Evolutionary conservation across 1,140 invertebrate genomes (phyloP).

Genomic region (Drosophila prosaltans): DNA sequence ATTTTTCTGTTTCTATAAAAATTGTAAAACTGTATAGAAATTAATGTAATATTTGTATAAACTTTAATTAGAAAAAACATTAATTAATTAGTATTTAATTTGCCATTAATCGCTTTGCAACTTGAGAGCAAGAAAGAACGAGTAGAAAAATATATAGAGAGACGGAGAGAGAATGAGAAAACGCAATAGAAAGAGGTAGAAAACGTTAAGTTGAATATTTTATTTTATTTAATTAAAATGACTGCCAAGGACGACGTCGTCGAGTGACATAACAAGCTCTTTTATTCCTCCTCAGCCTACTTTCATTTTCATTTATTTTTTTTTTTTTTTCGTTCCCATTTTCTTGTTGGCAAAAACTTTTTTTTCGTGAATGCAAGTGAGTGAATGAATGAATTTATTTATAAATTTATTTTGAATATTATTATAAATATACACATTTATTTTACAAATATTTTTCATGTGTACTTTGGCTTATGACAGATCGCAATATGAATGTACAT

Average conservation of each 20-base stretch:
- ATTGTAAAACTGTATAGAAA: too few relatives aligned
- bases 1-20: too few relatives aligned
- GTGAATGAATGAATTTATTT: conserved; percentile 10
- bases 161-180: neutral
- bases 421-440: neutral
- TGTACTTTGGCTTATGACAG: neutral
- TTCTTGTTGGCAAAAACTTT: neutral
- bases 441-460: neutral
- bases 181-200: neutral
- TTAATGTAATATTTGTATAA: too few relatives aligned
- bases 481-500: conserved; percentile 4
- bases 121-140: too few relatives aligned
- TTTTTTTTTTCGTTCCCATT: neutral
- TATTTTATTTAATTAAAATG: conserved; percentile 49
- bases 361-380: neutral
- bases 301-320: neutral
- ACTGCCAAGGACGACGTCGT: conserved; percentile 26
- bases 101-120: too few relatives aligned
- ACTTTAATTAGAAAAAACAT: too few relatives aligned
- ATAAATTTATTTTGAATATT: conserved; percentile 11
- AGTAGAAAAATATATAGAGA: too few relatives aligned
- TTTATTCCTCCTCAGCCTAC: neutral
- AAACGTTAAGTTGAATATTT: conserved; percentile 25
- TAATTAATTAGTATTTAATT: too few relatives aligned
- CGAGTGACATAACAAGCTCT: conserved; percentile 14